Evolutionary conservation across 1,140 invertebrate species (phyloP), one percentile per base, ranked within the genome.

Genomic region (Bombus superbus): DNA sequence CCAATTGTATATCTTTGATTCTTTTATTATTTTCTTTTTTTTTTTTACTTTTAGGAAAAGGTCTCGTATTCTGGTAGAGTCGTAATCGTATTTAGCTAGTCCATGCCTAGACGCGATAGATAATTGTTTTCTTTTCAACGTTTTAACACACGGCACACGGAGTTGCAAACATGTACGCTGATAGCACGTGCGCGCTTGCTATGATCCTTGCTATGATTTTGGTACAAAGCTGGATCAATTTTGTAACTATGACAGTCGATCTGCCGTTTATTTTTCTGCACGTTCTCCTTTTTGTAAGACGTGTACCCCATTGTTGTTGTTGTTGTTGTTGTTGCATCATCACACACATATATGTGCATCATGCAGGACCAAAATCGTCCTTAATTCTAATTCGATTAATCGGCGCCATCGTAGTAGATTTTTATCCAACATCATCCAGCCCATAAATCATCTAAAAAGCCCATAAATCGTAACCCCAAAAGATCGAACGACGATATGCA

Each of bases 71-170:
- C 78, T 38, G 89, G 88, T 92, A 93, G 92, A 90, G 90, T 90
- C 86, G 87, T 94, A 93, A 92, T 94, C 89, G 92, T 90, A 91
- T 93, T 73, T 93, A 94, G 91, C 92, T 94, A 95, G 93, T 94
- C 93, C 87, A 94, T 85, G 86, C 90, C 92, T 91, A 89, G 89
- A 88, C 74, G 59, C 84, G 74, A 92, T 79, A 64, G 15, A 32
- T 35, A 35, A 18, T 66, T 66, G 4, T n/a, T 62, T 62, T n/a
- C 10, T 62, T 77, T 75, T 69, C 57, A 32, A 88, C 62, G 57
- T 89, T 89, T 40, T 28, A 18, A 73, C 13, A 73, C 2, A 73
- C 42, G 28, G 35, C 47, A 89, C 59, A 81, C 66, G 59, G 42
- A 68, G 59, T 64, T 66, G 82, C 85, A 77, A 69, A 71, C 69